Percentiles rank a stretch among this genome's conserved stretches.
These are phyloP conservation scores for Phalacrocorax brasilianus DNA, from an alignment of 2,113 vertebrate species.

Conservation along the genomic window DNA sequence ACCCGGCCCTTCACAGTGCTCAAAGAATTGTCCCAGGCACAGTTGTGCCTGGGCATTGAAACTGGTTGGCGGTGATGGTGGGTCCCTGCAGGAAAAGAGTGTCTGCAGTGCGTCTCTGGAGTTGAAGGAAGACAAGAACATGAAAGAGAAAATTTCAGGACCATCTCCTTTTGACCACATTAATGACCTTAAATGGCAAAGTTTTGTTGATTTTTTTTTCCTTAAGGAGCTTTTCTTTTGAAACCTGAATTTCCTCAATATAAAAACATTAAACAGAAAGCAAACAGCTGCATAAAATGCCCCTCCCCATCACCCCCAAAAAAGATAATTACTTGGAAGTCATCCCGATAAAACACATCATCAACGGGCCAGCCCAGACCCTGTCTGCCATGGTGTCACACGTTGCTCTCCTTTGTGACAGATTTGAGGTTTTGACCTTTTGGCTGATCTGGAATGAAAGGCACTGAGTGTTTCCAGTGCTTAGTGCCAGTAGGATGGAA, in stretches of 20 bases:
- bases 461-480: background rate
- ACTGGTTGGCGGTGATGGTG: background rate
- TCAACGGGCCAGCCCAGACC: background rate
- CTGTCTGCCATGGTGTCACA: background rate
- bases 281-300: background rate
- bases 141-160: background rate
- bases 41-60: background rate
- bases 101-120: background rate
- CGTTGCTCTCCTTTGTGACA: background rate
- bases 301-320: rapidly evolving
- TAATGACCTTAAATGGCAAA: background rate
- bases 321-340: background rate
- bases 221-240: background rate
- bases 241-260: background rate
- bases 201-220: background rate
- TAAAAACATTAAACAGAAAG: background rate
- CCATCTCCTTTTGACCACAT: background rate
- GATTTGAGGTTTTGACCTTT: background rate
- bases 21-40: background rate
- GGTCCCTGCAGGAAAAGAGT: background rate
- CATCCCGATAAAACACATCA: too few species aligned
- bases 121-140: background rate
- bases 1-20: background rate
- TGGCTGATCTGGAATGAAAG: background rate
- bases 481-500: background rate